Evolutionary conservation across 2,113 vertebrate species (phyloP).

Genomic region (pig (Sus scrofa)): DNA sequence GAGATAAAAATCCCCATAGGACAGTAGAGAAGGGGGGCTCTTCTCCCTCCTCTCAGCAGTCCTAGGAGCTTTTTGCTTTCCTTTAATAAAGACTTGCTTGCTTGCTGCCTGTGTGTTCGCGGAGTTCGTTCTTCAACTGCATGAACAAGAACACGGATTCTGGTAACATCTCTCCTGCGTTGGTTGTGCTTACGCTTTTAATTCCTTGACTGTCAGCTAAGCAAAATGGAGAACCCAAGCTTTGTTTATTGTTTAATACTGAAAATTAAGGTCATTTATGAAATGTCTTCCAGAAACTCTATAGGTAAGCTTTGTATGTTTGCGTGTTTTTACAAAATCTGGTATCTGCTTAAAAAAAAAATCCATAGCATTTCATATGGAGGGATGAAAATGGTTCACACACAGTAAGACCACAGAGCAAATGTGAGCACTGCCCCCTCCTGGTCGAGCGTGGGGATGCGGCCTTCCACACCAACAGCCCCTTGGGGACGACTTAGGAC

Average conservation of each 20-base stretch:
- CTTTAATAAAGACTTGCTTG: too few species aligned
- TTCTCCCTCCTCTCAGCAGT: too few species aligned
- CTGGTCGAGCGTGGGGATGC: not conserved
- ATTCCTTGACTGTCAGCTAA: not conserved
- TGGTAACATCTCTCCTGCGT: too few species aligned
- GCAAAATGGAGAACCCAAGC: not conserved
- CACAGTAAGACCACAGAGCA: not conserved
- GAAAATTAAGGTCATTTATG: not conserved
- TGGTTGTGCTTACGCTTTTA: not conserved
- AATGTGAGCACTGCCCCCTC: constrained; percentile 78
- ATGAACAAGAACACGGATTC: too few species aligned
- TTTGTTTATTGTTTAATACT: not conserved
- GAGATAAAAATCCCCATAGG: too few species aligned
- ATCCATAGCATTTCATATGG: not conserved
- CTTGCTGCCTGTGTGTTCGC: too few species aligned
- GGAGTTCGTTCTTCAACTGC: too few species aligned
- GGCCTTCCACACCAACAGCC: not conserved
- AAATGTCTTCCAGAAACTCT: not conserved
- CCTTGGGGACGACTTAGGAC: not conserved
- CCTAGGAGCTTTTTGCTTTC: too few species aligned
- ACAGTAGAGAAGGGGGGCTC: too few species aligned
- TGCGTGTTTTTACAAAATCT: not conserved
- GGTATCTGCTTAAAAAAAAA: not conserved
- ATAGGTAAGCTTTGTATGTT: not conserved
- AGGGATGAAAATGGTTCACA: rapidly evolving